Evolutionary conservation across 2,888 invertebrate genomes (phyloP).

Genomic region (Zootermopsis nevadensis): DNA sequence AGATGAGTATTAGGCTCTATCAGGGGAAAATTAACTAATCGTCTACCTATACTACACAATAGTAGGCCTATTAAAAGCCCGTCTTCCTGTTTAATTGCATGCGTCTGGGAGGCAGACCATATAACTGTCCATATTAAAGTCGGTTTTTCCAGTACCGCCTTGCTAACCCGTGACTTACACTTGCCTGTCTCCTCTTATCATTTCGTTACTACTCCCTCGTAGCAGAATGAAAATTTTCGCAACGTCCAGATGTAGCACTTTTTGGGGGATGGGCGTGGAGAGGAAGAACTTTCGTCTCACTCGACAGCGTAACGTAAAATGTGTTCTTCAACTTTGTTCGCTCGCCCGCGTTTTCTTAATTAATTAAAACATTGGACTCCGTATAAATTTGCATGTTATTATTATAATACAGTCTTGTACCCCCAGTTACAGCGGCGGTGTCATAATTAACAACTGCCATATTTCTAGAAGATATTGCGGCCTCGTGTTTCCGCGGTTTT

Average conservation of each 20-base stretch:
- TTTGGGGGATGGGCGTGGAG: neutral
- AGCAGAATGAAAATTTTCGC: neutral
- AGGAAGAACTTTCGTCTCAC: constrained; percentile 19
- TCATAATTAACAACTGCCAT: constrained; percentile 40
- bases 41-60: no score
- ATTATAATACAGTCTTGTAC: constrained; percentile 30
- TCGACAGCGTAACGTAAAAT: constrained; percentile 41
- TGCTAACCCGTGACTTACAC: neutral
- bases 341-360: constrained; percentile 43
- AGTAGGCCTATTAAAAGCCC: no score
- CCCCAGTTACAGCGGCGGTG: constrained; percentile 13
- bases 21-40: no score
- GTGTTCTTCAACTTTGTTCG: constrained; percentile 39
- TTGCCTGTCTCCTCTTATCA: neutral
- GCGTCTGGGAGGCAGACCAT: no score
- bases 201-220: neutral
- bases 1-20: no score
- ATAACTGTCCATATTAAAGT: neutral
- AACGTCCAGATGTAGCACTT: neutral
- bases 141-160: neutral
- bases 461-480: neutral
- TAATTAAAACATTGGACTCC: constrained; percentile 48
- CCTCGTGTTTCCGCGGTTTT: neutral
- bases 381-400: constrained; percentile 48
- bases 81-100: no score